Conservation (phyloP, 2,797 vertebrate species). For the Bradypodion pumilum region DNA sequence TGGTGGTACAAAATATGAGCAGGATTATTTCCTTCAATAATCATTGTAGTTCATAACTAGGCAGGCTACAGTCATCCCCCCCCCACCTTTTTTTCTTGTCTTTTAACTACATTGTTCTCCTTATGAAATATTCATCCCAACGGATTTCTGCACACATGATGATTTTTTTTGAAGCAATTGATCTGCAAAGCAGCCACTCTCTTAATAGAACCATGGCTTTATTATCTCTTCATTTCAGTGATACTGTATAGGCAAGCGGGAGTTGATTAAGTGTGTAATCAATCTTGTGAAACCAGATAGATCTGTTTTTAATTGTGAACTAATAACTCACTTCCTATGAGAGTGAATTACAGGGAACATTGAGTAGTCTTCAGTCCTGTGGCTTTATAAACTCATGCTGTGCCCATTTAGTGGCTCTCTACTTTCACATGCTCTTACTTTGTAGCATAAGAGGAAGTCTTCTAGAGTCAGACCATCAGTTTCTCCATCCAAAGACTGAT, state of each 20-base stretch:
- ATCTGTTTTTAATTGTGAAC: conserved; percentile 57
- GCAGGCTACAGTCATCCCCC: conserved; percentile 46
- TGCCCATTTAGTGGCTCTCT: neutral
- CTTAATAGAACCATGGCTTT: conserved; percentile 71
- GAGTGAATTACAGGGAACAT: conserved; percentile 35
- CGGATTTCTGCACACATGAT: conserved; percentile 71
- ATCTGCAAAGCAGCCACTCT: conserved; percentile 73
- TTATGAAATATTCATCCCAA: conserved; percentile 76
- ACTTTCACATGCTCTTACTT: neutral
- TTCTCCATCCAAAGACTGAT: too few relatives aligned
- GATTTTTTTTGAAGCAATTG: conserved; percentile 67
- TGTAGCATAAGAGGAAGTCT: neutral
- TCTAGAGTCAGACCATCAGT: too few relatives aligned
- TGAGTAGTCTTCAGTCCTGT: conserved; percentile 17
- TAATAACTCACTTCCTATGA: conserved; percentile 42
- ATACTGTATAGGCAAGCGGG: conserved; percentile 39
- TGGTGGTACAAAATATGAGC: conserved; percentile 69
- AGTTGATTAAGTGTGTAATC: conserved; percentile 58
- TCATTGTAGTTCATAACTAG: conserved; percentile 73
- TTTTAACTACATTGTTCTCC: conserved; percentile 70
- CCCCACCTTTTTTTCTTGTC: conserved; percentile 47
- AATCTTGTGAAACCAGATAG: conserved; percentile 62
- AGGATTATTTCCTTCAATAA: conserved; percentile 62
- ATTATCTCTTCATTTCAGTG: conserved; percentile 65
- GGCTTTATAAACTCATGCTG: conserved; percentile 24